Evolutionary conservation across 1,140 invertebrate genomes (phyloP), one percentile per base, ranked within the genome.

Genomic region (Drosophila tropicalis): DNA sequence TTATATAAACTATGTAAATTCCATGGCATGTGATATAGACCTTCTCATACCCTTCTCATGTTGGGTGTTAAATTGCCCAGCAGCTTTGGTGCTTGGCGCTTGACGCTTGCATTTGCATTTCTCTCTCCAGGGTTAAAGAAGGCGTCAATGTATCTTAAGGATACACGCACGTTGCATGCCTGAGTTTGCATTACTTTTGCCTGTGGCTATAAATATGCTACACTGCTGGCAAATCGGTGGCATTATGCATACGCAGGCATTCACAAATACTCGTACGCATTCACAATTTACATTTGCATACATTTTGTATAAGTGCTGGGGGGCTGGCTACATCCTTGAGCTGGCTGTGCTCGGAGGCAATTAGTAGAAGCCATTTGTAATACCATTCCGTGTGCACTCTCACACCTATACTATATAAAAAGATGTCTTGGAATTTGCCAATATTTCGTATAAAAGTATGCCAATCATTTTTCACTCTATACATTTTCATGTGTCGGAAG

Each of bases 1-100:
- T 51, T 51, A 51, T 51, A 51, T 51, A 51, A 51, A 22, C 17
- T 51, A 51, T 51, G 44, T 10, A 51, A n/a, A 51, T 51, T 9
- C 44, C 44, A 22, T 51, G 44, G 44, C 17, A 51, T 51, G 7
- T 6, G 9, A 22, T 22, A 51, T 12, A 22, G 44, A 9, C 41
- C 15, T 6, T 22, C n/a, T 9, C 62, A 67, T 25, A 34, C 44
- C n/a, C 19, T 40, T 47, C 41, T 4, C 5, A 34, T 36, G 34
- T 22, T 15, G 54, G 63, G 85, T 87, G 84, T 89, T 81, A 84
- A 90, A 89, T 89, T 90, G 84, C 81, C 84, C 84, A 78, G 77
- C 77, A 84, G 80, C 69, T 29, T 29, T 29, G 29, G 29, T 29
- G 29, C 29, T 29, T 29, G 29, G 29, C 29, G 29, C 29, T 25